These are phyloP conservation scores for Grallaria varia DNA, from an alignment of 2,113 vertebrate species.

Conservation along the genomic window DNA sequence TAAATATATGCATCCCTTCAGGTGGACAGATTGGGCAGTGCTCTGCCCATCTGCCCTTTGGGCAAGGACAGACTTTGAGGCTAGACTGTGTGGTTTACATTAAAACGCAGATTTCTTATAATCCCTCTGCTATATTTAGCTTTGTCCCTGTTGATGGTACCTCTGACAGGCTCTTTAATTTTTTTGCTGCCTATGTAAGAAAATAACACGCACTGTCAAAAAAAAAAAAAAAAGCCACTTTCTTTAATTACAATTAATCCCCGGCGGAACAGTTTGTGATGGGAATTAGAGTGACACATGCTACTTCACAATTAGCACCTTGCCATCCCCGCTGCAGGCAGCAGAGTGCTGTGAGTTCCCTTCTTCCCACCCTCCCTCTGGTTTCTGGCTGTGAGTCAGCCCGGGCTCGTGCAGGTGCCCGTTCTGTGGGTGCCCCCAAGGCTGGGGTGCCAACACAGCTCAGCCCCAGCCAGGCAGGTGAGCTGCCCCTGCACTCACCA, in stretches of 20 bases:
- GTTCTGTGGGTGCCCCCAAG: background rate
- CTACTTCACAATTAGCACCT: constrained; percentile 34
- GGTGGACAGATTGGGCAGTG: background rate
- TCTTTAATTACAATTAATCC: constrained; percentile 54
- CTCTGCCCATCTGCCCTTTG: background rate
- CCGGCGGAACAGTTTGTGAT: constrained; percentile 11
- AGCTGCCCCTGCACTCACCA: constrained; percentile 77
- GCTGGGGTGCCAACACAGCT: background rate
- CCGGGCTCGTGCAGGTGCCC: background rate
- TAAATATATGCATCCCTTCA: background rate
- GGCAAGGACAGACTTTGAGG: background rate
- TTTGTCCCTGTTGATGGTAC: constrained; percentile 32
- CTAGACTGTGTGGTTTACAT: background rate
- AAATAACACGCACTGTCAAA: constrained; percentile 46
- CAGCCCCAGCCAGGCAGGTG: background rate
- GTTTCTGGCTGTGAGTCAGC: background rate
- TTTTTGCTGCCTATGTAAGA: background rate
- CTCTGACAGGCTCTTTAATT: constrained; percentile 37
- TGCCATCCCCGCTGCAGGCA: background rate
- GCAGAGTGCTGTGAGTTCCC: background rate
- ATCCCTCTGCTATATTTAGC: constrained; percentile 51
- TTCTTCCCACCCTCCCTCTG: background rate
- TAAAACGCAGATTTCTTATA: constrained; percentile 56
- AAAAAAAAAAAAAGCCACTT: constrained; percentile 40
- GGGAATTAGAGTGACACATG: constrained; percentile 9